A percentile compares a stretch with the other conserved stretches of the same genome.
phyloP scores from a whole-genome alignment of 2,888 invertebrate species.

The Pristionchus japonicus region DNA sequence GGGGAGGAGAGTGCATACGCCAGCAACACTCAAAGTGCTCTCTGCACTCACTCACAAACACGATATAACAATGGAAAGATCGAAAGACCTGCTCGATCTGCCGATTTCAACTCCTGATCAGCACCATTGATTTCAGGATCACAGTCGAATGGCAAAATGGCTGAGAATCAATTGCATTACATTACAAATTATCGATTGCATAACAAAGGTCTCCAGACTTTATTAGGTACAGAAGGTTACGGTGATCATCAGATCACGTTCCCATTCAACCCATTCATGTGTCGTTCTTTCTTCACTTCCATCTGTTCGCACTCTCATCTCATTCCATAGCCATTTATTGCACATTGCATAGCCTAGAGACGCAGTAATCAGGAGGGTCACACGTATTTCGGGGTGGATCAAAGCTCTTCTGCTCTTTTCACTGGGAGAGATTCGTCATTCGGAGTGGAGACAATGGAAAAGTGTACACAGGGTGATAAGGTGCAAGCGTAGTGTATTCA shows the following conservation, averaged over 20 bases:
- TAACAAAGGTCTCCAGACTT: too few relatives aligned
- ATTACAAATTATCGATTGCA: too few relatives aligned
- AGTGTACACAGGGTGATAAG: conserved; percentile 33
- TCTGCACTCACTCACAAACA: conserved; percentile 33
- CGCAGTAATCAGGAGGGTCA: background rate
- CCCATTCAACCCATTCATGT: background rate
- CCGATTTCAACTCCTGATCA: background rate
- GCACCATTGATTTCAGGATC: too few relatives aligned
- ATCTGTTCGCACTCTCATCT: background rate
- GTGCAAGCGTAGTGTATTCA: background rate
- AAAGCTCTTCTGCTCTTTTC: conserved; percentile 16
- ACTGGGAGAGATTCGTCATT: conserved; percentile 30
- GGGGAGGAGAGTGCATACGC: conserved; percentile 12
- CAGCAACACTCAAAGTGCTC: conserved; percentile 17
- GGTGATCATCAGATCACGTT: too few relatives aligned
- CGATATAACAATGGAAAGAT: conserved; percentile 15
- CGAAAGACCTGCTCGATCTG: background rate
- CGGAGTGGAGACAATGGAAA: background rate
- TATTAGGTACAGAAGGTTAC: too few relatives aligned
- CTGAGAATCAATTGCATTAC: too few relatives aligned
- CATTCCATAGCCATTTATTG: conserved; percentile 18
- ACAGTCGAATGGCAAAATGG: too few relatives aligned
- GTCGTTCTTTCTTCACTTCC: background rate
- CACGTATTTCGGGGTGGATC: conserved; percentile 30
- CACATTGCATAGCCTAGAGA: conserved; percentile 29